Percentiles rank a stretch among this genome's conserved stretches.
phyloP scores from a whole-genome alignment of 2,113 vertebrate species.

The Archocentrus centrarchus region DNA sequence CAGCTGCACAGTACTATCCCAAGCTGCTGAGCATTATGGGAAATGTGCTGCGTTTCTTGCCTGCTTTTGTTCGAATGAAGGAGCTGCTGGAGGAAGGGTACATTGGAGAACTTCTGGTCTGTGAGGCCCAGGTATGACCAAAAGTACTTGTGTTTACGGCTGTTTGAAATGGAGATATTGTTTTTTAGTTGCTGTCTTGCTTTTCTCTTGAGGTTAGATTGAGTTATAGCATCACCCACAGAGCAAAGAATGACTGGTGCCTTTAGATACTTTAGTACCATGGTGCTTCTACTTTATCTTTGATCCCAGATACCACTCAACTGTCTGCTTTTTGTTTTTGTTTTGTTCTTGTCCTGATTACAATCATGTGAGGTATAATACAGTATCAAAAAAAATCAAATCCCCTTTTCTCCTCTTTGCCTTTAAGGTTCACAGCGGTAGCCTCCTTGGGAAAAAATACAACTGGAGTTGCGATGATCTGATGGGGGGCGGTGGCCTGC shows the following conservation, averaged over 20 bases:
- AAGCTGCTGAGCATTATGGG: slow-evolving; percentile 99
- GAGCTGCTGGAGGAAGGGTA: slow-evolving; percentile 96
- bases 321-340: background rate
- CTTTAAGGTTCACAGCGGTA: slow-evolving; percentile 92
- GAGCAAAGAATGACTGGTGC: background rate
- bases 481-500: slow-evolving; percentile 97
- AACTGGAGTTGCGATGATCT: slow-evolving; percentile 99
- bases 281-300: background rate
- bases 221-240: background rate
- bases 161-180: background rate
- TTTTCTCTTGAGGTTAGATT: background rate
- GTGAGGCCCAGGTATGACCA: slow-evolving; percentile 85
- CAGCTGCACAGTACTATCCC: slow-evolving; percentile 96
- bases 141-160: background rate
- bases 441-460: slow-evolving; percentile 97
- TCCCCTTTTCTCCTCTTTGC: background rate
- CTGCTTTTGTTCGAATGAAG: slow-evolving; percentile 95
- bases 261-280: background rate
- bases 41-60: slow-evolving; percentile 95
- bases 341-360: background rate
- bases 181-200: too few relatives aligned
- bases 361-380: background rate
- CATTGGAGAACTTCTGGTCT: slow-evolving; percentile 93
- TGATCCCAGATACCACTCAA: background rate
- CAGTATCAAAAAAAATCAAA: background rate